Base-by-base conservation (phyloP, 2,888 invertebrate genomes). In the Xestobium rufovillosum region DNA sequence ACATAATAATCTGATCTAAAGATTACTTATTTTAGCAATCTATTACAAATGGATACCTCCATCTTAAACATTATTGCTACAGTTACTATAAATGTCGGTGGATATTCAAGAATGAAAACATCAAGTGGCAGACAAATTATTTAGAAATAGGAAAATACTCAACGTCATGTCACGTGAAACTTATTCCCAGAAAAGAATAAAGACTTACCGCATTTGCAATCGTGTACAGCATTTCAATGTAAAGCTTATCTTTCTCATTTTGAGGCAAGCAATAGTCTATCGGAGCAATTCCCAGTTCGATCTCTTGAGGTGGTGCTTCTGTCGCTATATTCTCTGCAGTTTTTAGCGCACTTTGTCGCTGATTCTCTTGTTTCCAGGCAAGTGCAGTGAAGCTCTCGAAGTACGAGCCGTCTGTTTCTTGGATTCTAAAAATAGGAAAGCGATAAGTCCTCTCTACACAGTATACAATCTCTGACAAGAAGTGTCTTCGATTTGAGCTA, bases 341-440 rank as follows among this genome's bases (percentile, higher is more conserved):
- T 54, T 83, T 78, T 47, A 84, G 71, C 2, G 83, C 82, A 47
- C 82, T 80, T 52, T 89, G 76, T 19, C 89, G 73, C 47, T 89
- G 75, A 68, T 90, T 91, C 65, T 91, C 88, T 56, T 90, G 87
- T 58, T 89, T 82, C 91, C 91, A 92, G 31, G 89, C 84, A 49
- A 92, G 66, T 14, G 90, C 87, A 11, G 90, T 89, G 70, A 91
- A 91, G 63, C 83, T 89, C 68, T 94, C 94, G 68, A 94, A 95
- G 69, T 92, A 94, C 38, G 88, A 87, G 4, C 87, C 88, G 61
- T 95, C 94, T 17, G 89, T 87, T 53, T 94, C 90, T 74, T 92
- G 91, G 10, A 92, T 90, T 50, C 94, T 94, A 71, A 8, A 49
- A 55, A 42, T 41, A 45, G 36, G 39, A n/a, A n/a, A n/a, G n/a